Percentiles rank a stretch among this genome's conserved stretches.
phyloP scores from a whole-genome alignment of 1,140 invertebrate genomes.

The Drosophila dunni region DNA sequence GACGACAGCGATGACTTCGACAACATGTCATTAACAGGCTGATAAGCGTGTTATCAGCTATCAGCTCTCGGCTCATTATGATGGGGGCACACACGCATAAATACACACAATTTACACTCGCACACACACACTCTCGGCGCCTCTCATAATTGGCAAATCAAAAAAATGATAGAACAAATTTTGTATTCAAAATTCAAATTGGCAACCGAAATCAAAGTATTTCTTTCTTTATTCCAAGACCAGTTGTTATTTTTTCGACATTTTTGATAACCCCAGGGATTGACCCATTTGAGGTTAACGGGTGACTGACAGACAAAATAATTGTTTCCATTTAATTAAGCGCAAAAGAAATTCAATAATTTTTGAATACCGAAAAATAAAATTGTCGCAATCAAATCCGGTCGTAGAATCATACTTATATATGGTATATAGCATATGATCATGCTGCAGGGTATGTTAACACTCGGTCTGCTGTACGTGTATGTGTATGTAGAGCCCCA shows the following conservation, averaged over 20 bases:
- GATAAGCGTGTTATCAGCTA: slow-evolving; percentile 65
- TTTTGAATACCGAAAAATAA: background rate
- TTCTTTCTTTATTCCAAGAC: background rate
- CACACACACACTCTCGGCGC: slow-evolving; percentile 9
- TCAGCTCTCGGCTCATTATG: slow-evolving; percentile 61
- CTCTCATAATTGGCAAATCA: slow-evolving; percentile 67
- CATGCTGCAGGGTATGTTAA: background rate
- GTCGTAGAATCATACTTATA: slow-evolving; percentile 13
- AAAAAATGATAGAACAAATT: slow-evolving; percentile 3
- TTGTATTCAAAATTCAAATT: no score
- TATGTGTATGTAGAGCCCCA: slow-evolving; percentile 9
- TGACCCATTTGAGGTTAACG: slow-evolving; percentile 24
- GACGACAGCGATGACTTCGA: slow-evolving; percentile 46
- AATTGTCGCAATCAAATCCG: slow-evolving; percentile 45
- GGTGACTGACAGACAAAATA: slow-evolving; percentile 34
- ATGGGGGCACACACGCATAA: slow-evolving; percentile 19
- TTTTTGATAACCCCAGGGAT: slow-evolving; percentile 31
- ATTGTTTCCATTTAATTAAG: slow-evolving; percentile 44
- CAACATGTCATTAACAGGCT: slow-evolving; percentile 76
- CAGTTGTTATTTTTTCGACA: background rate
- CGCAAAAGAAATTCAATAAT: background rate
- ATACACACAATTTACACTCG: background rate
- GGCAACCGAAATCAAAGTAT: slow-evolving; percentile 18
- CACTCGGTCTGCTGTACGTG: background rate
- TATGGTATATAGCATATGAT: background rate